phyloP scores from a whole-genome alignment of 1,140 invertebrate genomes.

The Phocides pigmalion region DNA sequence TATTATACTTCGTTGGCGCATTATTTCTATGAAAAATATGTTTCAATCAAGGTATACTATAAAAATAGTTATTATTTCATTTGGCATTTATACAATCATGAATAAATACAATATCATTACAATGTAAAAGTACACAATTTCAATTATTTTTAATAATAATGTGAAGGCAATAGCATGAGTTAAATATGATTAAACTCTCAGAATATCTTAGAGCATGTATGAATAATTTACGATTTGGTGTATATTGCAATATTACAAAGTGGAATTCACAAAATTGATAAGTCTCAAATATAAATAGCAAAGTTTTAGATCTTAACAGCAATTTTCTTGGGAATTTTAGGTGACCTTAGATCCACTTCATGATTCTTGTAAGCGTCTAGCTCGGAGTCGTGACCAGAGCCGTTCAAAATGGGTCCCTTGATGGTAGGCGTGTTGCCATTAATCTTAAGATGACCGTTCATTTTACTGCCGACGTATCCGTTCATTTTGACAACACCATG shows the following conservation, averaged over 20 bases:
- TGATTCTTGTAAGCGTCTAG: slow-evolving; percentile 51
- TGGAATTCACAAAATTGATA: slow-evolving; percentile 66
- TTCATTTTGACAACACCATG: slow-evolving; percentile 33
- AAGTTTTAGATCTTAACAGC: slow-evolving; percentile 67
- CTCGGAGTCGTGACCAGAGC: slow-evolving; percentile 41
- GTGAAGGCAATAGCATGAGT: slow-evolving; percentile 23
- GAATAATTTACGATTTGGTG: slow-evolving; percentile 51
- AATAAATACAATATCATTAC: slow-evolving; percentile 51
- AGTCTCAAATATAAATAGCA: slow-evolving; percentile 49
- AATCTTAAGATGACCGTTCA: slow-evolving; percentile 37
- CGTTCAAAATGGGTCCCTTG: slow-evolving; percentile 33
- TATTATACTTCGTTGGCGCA: slow-evolving; percentile 45
- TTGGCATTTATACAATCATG: slow-evolving; percentile 67
- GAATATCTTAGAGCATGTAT: slow-evolving; percentile 32
- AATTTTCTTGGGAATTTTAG: slow-evolving; percentile 76
- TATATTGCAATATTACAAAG: slow-evolving; percentile 67
- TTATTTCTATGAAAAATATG: slow-evolving; percentile 63
- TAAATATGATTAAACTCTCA: slow-evolving; percentile 16
- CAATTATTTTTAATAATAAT: slow-evolving; percentile 7
- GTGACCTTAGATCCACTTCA: slow-evolving; percentile 62
- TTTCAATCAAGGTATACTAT: slow-evolving; percentile 67
- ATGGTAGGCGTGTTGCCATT: slow-evolving; percentile 38
- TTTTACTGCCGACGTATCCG: slow-evolving; percentile 37
- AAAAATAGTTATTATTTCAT: slow-evolving; percentile 75
- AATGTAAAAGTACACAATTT: slow-evolving; percentile 22